Conservation (phyloP, 2,888 invertebrate species). For the Endotricha flammealis region DNA sequence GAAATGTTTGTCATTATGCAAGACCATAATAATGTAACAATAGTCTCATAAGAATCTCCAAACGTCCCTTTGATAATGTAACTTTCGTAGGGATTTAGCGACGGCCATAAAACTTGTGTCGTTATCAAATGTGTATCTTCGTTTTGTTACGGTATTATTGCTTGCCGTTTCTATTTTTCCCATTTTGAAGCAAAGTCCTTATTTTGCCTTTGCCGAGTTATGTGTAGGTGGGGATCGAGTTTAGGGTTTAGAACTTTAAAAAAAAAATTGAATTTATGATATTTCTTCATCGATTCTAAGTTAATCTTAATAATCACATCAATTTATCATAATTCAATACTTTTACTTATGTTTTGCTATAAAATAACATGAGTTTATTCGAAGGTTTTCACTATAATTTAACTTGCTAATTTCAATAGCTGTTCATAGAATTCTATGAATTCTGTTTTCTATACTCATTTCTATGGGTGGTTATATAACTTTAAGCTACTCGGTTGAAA, state of each 20-base stretch:
- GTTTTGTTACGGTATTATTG: neutral
- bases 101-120: conserved; percentile 9
- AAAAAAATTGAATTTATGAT: too few species aligned
- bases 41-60: conserved; percentile 8
- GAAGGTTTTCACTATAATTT: conserved; percentile 28
- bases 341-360: too few species aligned
- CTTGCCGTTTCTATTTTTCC: conserved; percentile 3
- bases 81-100: conserved; percentile 4
- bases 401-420: conserved; percentile 27
- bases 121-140: conserved; percentile 7
- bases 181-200: conserved; percentile 5
- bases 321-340: too few species aligned
- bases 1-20: conserved; percentile 30
- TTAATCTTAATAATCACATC: too few species aligned
- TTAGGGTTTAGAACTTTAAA: too few species aligned
- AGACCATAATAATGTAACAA: conserved; percentile 15
- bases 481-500: neutral
- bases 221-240: too few species aligned
- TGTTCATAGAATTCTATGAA: conserved; percentile 4
- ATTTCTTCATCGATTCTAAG: too few species aligned
- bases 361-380: too few species aligned
- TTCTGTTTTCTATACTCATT: neutral
- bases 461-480: neutral
- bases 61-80: conserved; percentile 5
- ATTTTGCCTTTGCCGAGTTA: conserved; percentile 3